Evolutionary conservation across 2,888 invertebrate species (phyloP), one percentile per base, ranked within the genome.

Genomic region (Sphecodes monilicornis): DNA sequence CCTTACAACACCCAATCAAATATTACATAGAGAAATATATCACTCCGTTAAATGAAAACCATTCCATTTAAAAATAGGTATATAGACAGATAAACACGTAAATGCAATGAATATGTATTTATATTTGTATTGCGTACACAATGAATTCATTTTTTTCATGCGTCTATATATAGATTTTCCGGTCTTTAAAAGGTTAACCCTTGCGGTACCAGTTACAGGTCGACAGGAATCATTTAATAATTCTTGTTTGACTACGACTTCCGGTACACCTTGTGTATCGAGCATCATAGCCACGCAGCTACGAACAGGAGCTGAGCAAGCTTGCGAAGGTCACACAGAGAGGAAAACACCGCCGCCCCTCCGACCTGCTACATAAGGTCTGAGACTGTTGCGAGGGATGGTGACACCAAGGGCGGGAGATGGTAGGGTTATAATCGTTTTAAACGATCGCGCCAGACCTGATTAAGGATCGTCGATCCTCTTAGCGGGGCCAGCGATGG

Each of bases 211-310:
- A 22, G 18, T 46, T 46, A 46, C n/a, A n/a, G n/a, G n/a, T n/a
- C n/a, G n/a, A n/a, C n/a, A n/a, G n/a, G n/a, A n/a, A n/a, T n/a
- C n/a, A n/a, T n/a, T n/a, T n/a, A n/a, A n/a, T n/a, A n/a, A n/a
- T n/a, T 57, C 13, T 1, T 57, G 64, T 32, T 64, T 3, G 3
- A 57, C 1, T 8, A 32, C 1, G 8, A 66, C 22, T 32, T 36
- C 22, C 29, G 22, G 43, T 16, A 50, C 41, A 68, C 8, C 22
- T 32, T 32, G 69, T 50, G 73, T 74, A 41, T 66, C 26, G 57
- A n/a, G 60, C 29, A 36, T 18, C 88, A 91, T 90, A 88, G 87
- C 82, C 88, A 87, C 87, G 88, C 88, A 91, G 91, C 92, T 91
- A 92, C 89, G 66, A 46, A 54, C 69, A 39, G 76, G 72, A 57